Evolutionary conservation across 2,888 invertebrate species (phyloP).

Genomic region (Nysson spinosus): DNA sequence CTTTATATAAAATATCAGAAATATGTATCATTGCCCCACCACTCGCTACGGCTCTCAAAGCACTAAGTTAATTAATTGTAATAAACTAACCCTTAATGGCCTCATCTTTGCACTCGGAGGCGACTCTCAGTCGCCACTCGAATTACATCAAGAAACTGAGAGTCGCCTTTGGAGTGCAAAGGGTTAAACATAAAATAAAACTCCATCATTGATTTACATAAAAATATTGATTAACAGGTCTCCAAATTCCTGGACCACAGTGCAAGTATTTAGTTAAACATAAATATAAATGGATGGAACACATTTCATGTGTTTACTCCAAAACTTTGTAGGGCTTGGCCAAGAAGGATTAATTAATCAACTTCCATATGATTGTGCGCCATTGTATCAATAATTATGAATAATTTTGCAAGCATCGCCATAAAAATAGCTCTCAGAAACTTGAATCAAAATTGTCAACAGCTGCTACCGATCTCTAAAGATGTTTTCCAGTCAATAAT

Average conservation of each 20-base stretch:
- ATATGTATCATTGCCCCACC: constrained; percentile 18
- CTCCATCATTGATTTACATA: too few relatives aligned
- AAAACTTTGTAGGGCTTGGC: constrained; percentile 21
- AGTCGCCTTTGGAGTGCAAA: too few relatives aligned
- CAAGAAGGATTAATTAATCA: constrained; percentile 31
- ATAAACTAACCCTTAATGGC: constrained; percentile 28
- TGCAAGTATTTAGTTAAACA: background rate
- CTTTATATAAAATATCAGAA: constrained; percentile 43
- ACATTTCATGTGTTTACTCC: too few relatives aligned
- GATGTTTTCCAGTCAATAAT: too few relatives aligned
- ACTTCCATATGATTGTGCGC: constrained; percentile 32
- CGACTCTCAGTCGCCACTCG: too few relatives aligned
- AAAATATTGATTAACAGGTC: too few relatives aligned
- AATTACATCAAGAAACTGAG: too few relatives aligned
- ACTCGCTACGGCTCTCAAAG: constrained; percentile 31
- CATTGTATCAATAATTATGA: constrained; percentile 16
- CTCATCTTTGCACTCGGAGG: background rate
- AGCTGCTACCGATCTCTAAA: too few relatives aligned
- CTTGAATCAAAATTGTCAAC: background rate
- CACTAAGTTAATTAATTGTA: constrained; percentile 23
- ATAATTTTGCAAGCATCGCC: constrained; percentile 7
- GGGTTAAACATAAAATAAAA: too few relatives aligned
- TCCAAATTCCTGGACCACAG: too few relatives aligned
- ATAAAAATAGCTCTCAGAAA: background rate
- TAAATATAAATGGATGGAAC: too few relatives aligned